Conservation (phyloP, 2,113 vertebrate species). For the Porphyrio hochstetteri region DNA sequence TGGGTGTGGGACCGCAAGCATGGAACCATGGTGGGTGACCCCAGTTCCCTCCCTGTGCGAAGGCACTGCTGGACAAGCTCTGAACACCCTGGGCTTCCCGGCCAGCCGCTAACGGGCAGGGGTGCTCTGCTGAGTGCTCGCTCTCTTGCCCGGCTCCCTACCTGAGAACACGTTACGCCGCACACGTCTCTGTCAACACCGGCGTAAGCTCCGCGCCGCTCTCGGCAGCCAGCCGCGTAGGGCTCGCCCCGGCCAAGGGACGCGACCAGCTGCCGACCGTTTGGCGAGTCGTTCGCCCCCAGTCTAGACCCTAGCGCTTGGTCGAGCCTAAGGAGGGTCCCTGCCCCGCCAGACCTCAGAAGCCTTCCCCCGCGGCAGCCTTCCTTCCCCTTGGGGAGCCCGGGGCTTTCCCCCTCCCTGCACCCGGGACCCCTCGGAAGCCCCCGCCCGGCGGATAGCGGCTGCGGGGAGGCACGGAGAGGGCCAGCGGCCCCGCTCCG, state of each 20-base stretch:
- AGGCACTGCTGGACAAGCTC: background rate
- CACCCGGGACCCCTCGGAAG: background rate
- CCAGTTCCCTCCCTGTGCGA: rapidly evolving
- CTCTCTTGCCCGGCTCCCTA: background rate
- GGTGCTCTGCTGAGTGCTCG: rapidly evolving
- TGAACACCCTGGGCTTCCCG: background rate
- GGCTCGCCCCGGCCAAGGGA: background rate
- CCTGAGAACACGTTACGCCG: rapidly evolving
- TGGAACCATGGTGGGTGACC: rapidly evolving
- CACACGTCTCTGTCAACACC: background rate
- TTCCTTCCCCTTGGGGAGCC: background rate
- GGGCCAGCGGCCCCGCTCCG: background rate
- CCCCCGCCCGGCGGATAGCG: background rate
- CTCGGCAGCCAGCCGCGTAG: background rate
- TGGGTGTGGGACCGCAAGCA: background rate
- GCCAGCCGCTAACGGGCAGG: background rate
- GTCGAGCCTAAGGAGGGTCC: no score
- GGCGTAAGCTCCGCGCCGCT: rapidly evolving
- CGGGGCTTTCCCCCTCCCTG: no score
- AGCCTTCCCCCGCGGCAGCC: background rate
- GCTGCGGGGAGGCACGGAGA: background rate
- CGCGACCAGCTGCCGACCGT: rapidly evolving
- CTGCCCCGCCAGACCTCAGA: background rate
- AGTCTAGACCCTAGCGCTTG: rapidly evolving
- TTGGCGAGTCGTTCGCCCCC: rapidly evolving